phyloP scores from a whole-genome alignment of 2,888 invertebrate genomes.

The Melieria crassipennis region DNA sequence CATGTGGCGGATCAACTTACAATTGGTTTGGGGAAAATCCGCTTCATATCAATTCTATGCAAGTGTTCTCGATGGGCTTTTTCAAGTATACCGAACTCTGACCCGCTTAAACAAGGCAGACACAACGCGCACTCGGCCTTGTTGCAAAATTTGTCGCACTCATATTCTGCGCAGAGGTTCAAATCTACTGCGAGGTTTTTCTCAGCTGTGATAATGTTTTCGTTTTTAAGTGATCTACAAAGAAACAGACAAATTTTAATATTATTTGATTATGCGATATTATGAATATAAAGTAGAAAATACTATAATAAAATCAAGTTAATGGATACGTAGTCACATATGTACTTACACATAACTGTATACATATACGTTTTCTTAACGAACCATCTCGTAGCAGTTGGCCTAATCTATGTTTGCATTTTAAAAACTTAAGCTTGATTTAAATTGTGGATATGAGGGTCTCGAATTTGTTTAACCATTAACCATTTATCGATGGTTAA shows the following conservation, averaged over 20 bases:
- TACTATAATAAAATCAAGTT: too few relatives aligned
- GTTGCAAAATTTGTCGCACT: slow-evolving; percentile 73
- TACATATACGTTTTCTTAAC: too few relatives aligned
- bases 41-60: slow-evolving; percentile 80
- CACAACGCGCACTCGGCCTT: slow-evolving; percentile 80
- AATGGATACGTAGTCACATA: too few relatives aligned
- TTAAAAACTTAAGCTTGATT: too few relatives aligned
- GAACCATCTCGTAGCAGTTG: too few relatives aligned
- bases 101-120: slow-evolving; percentile 75
- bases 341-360: too few relatives aligned
- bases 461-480: too few relatives aligned
- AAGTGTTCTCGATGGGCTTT: slow-evolving; percentile 83
- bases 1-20: slow-evolving; percentile 44
- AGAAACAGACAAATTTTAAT: neutral
- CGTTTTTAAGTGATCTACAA: slow-evolving; percentile 67
- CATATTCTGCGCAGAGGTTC: slow-evolving; percentile 71
- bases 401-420: too few relatives aligned
- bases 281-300: too few relatives aligned
- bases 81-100: slow-evolving; percentile 71
- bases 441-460: too few relatives aligned
- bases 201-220: slow-evolving; percentile 76
- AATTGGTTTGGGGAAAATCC: slow-evolving; percentile 83
- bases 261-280: too few relatives aligned
- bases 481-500: too few relatives aligned
- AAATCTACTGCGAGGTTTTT: slow-evolving; percentile 83